Base-by-base conservation (phyloP, 2,113 vertebrate species). In the Petaurus breviceps region DNA sequence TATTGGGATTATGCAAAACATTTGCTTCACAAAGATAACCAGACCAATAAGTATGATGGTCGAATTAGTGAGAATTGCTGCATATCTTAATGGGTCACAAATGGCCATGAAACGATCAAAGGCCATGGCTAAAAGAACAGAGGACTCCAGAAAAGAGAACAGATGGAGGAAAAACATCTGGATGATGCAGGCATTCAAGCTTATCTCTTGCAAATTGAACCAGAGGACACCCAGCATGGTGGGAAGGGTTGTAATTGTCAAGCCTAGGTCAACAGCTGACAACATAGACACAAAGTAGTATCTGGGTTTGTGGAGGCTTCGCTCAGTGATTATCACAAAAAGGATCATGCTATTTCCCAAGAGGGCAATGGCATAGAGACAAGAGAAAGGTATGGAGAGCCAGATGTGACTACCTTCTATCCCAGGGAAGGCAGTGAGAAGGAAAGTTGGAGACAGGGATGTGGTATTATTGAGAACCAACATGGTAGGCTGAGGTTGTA, bases 111-210 rank as follows among this genome's bases (percentile, higher is more conserved):
- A 98, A 3, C 95, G 84, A 47, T 98, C 98, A 37, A 97, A 97
- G 61, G 98, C 97, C 98, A 98, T 98, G 7, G 97, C 95, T 51
- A 97, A 96, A 54, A 99, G 96, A 94, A 98, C 93, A 0, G 98
- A 97, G 9, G 98, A 98, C 96, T 98, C 98, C 77, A 97, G 93
- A 0, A 97, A 95, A 0, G 98, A 97, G 94, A 95, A 98, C 0
- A 19, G 49, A 90, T 98, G 98, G 90, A 98, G 94, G 89, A 98
- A 98, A 95, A 97, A 98, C 98, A 98, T 98, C 49, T 98, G 98
- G 93, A 95, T 28, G 92, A 98, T 93, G 92, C 97, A 99, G 5
- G 95, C 96, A 52, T 97, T 95, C 5, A 98, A 95, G 12, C 96
- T 96, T 94, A 98, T 97, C 61, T 98, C 95, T 37, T 90, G 91